phyloP scores from a whole-genome alignment of 2,888 invertebrate species.

The Chrysolina haemoptera region DNA sequence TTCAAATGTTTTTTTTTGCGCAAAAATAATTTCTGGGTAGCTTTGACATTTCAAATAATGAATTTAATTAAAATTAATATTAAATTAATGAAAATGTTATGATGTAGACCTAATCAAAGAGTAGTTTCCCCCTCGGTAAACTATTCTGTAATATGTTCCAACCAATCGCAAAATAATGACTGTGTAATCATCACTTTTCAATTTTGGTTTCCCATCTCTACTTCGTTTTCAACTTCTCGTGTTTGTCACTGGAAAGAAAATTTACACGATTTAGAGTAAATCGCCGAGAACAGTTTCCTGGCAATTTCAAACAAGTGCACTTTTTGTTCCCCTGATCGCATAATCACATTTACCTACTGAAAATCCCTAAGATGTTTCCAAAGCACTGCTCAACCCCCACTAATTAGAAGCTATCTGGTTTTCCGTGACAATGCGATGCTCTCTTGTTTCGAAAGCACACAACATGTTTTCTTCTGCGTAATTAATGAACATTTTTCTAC shows the following conservation, averaged over 20 bases:
- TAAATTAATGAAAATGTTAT: no score
- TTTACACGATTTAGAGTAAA: slow-evolving; percentile 4
- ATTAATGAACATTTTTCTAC: background rate
- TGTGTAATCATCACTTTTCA: no score
- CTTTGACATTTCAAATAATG: no score
- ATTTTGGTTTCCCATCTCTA: no score
- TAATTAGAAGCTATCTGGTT: slow-evolving; percentile 26
- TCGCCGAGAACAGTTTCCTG: slow-evolving; percentile 23
- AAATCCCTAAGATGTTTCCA: slow-evolving; percentile 15
- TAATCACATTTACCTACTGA: slow-evolving; percentile 24
- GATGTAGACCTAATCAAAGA: no score
- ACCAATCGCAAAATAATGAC: no score
- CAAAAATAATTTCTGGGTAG: no score
- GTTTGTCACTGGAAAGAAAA: background rate
- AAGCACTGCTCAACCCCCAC: slow-evolving; percentile 28
- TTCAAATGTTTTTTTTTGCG: no score
- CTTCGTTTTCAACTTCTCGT: no score
- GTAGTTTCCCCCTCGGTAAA: no score
- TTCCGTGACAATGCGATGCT: background rate
- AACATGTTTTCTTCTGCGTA: background rate
- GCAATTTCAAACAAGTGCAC: slow-evolving; percentile 28
- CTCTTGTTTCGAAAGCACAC: background rate
- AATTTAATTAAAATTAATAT: no score
- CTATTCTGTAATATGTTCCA: no score
- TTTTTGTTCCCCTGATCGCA: slow-evolving; percentile 11